Evolutionary conservation across 2,113 vertebrate genomes (phyloP).

Genomic region (Paradisaea rubra): DNA sequence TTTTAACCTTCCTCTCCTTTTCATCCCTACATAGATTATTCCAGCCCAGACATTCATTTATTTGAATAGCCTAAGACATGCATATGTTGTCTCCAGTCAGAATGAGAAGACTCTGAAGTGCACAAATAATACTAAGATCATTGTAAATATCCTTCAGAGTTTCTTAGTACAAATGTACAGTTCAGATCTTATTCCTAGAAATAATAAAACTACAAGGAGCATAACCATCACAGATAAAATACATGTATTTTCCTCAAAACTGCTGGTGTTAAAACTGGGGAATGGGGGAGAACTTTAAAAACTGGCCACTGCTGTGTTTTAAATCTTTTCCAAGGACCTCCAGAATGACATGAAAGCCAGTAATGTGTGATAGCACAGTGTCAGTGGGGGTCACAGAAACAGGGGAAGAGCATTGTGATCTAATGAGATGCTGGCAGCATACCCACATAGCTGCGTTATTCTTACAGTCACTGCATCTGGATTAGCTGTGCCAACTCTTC

Average conservation of each 20-base stretch:
- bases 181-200: neutral
- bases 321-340: neutral
- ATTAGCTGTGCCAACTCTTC: neutral
- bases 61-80: neutral
- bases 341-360: neutral
- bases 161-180: neutral
- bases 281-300: neutral
- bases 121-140: neutral
- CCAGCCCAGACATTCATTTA: neutral
- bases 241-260: neutral
- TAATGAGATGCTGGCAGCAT: neutral
- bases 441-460: neutral
- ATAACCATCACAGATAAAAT: neutral
- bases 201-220: neutral
- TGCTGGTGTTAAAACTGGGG: neutral
- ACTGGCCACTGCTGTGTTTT: neutral
- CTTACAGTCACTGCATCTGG: neutral
- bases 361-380: neutral
- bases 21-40: neutral
- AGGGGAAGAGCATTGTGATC: neutral
- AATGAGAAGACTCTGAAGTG: neutral
- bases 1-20: constrained; percentile 52
- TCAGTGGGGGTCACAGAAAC: neutral
- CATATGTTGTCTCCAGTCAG: neutral
- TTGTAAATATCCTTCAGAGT: neutral